Evolutionary conservation across 2,888 invertebrate genomes (phyloP), one percentile per base, ranked within the genome.

Genomic region (Rosalia funebris): DNA sequence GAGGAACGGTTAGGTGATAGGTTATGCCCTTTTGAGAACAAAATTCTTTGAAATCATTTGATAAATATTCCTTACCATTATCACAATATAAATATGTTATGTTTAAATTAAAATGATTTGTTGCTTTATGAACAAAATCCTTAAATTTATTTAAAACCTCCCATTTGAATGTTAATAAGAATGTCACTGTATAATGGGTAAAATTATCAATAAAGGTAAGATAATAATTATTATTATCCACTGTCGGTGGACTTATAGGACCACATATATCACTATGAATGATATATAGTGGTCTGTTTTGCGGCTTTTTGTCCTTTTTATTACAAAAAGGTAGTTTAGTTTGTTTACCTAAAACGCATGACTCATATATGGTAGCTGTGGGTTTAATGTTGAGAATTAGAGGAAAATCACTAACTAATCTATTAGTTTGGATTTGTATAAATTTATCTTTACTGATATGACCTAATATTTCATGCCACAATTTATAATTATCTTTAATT

Each of bases 1-100:
- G 63, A 48, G 81, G 78, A 56, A 81, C 76, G 53, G 80, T 80
- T 53, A 78, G 74, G 72, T 79, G 75, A 68, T 74, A 77, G 19
- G 57, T 72, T 39, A 77, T 75, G 12, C 75, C 76, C 65, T 72
- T 77, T n/a, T 47, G 47, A 10, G 32, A 11, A 47, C 47, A 47
- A 17, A 34, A 34, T 1, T 34, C 16, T 34, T 47, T 47, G 11
- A 17, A 47, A 17, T 34, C 45, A 19, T 11, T 1, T 14, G 45
- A 45, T 31, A 45, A 19, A 44, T 59, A 62, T 34, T 66, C 59
- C 34, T 46, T n/a, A 67, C 64, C 60, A 58, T 65, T 66, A 32
- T 62, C 63, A 41, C 57, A 57, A 53, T 63, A 63, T 15, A 77
- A 39, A 47, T 65, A 45, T 32, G 55, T 65, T 17, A 62, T 37